A percentile compares a stretch with the other conserved stretches of the same genome.
Evolutionary conservation across 1,140 invertebrate species (phyloP).

Genomic region (Brachionus asplanchnoidis): DNA sequence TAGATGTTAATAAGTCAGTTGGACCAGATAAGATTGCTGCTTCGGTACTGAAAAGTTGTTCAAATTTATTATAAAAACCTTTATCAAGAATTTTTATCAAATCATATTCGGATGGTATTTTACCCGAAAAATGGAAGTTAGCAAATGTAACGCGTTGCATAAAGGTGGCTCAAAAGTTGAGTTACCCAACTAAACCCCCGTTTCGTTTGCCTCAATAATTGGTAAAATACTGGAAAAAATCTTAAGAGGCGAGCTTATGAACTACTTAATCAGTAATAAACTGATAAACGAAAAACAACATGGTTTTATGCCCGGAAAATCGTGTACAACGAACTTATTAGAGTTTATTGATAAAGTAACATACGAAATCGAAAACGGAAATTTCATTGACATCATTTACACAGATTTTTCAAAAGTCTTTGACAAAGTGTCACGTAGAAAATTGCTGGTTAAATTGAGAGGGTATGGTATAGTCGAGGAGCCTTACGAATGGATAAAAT

Average conservation of each 20-base stretch:
- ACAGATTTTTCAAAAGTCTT: slow-evolving; percentile 34
- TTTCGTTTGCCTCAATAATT: slow-evolving; percentile 13
- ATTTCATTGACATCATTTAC: too few species aligned
- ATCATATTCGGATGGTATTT: too few species aligned
- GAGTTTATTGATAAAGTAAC: too few species aligned
- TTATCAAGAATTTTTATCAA: too few species aligned
- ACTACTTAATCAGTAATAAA: not conserved
- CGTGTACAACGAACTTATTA: not conserved
- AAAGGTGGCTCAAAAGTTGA: slow-evolving; percentile 15
- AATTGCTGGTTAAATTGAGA: not conserved
- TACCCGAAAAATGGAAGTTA: slow-evolving; percentile 31
- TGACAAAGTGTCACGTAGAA: slow-evolving; percentile 26
- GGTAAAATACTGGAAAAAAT: slow-evolving; percentile 5
- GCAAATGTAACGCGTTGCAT: slow-evolving; percentile 26
- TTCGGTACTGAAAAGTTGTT: not conserved
- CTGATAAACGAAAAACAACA: slow-evolving; percentile 2
- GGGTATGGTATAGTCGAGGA: too few species aligned
- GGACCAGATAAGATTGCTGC: not conserved
- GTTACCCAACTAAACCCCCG: slow-evolving; percentile 34
- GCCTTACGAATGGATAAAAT: too few species aligned
- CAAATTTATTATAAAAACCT: not conserved
- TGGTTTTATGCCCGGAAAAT: slow-evolving; percentile 5
- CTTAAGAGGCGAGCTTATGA: too few species aligned
- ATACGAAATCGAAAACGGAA: not conserved
- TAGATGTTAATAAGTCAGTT: not conserved